phyloP scores from a whole-genome alignment of 2,113 vertebrate species.

The Onychorhynchus coronatus region DNA sequence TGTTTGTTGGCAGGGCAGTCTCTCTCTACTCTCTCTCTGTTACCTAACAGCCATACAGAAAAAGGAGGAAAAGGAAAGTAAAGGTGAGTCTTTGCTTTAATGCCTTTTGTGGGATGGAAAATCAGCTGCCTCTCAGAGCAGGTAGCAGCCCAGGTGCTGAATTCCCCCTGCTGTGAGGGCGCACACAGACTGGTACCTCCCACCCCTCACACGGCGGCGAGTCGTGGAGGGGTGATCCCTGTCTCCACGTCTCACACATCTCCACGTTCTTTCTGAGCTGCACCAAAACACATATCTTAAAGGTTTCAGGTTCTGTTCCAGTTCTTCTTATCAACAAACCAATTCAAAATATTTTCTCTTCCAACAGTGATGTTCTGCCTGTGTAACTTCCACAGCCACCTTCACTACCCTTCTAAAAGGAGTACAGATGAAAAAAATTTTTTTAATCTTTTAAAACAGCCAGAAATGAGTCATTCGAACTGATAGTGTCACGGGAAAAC shows the following conservation, averaged over 20 bases:
- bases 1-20: background rate
- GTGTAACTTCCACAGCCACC: background rate
- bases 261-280: background rate
- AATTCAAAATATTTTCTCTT: background rate
- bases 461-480: background rate
- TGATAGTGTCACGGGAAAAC: background rate
- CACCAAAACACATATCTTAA: background rate
- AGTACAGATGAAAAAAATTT: background rate
- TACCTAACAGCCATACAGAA: background rate
- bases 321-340: background rate
- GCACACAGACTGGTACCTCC: background rate
- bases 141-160: background rate
- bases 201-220: fast-evolving
- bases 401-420: background rate
- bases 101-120: background rate
- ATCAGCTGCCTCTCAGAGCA: background rate
- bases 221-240: too few species aligned
- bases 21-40: background rate
- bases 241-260: background rate
- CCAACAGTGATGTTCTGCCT: background rate
- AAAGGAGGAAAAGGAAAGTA: background rate
- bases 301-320: background rate
- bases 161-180: too few species aligned
- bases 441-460: background rate
- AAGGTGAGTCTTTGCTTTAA: background rate